Evolutionary conservation across 2,888 invertebrate genomes (phyloP).

Genomic region (Drosophila pullipes): DNA sequence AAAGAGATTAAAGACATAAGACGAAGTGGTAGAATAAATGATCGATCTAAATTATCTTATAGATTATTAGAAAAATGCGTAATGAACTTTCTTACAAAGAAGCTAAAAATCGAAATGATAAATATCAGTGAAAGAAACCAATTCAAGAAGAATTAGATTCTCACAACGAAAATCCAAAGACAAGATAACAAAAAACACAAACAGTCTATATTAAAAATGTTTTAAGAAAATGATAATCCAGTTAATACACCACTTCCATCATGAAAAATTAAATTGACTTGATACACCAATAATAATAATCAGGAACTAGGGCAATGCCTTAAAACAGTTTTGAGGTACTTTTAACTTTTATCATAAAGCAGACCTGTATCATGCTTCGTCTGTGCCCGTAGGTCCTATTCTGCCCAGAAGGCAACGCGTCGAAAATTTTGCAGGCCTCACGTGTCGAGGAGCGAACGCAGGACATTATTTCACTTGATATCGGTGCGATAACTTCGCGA

Average conservation of each 20-base stretch:
- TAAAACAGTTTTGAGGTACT: neutral
- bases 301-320: neutral
- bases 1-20: neutral
- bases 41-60: neutral
- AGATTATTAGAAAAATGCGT: neutral
- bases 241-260: no score
- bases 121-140: neutral
- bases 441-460: no score
- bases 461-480: no score
- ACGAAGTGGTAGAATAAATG: neutral
- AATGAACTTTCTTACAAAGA: neutral
- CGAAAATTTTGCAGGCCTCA: no score
- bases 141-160: neutral
- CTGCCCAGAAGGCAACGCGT: no score
- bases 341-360: no score
- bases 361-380: no score
- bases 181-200: neutral
- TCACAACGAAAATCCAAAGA: neutral
- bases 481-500: no score
- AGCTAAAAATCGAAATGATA: neutral
- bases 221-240: neutral
- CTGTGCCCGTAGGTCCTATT: no score
- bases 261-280: no score
- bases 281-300: neutral
- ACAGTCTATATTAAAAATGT: neutral